Evolutionary conservation across 92 coral and sea anemone species (phyloP).

Genomic region (Ricordea florida): DNA sequence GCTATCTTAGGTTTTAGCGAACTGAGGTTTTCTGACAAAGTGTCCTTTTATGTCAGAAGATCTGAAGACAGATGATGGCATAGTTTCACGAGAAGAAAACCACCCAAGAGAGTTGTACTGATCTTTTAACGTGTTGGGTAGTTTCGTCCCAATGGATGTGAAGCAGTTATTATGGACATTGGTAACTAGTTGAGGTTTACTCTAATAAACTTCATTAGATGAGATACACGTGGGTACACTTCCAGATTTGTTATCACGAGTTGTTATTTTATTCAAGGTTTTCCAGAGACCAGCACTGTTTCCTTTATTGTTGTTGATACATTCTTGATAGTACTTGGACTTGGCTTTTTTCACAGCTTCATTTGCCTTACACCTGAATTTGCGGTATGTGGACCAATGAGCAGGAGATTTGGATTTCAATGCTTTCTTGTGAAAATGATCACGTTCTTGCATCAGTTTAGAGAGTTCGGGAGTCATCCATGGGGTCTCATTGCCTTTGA

Average conservation of each 20-base stretch:
- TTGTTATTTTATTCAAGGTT: slow-evolving; percentile 53
- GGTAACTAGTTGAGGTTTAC: slow-evolving; percentile 43
- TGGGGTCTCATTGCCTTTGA: slow-evolving; percentile 33
- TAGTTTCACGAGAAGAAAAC: slow-evolving; percentile 4
- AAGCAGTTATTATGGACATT: slow-evolving; percentile 36
- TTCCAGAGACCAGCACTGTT: slow-evolving; percentile 42
- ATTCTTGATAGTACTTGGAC: slow-evolving; percentile 42
- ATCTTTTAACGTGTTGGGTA: slow-evolving; percentile 13
- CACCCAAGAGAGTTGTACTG: slow-evolving; percentile 11
- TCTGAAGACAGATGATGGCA: neutral
- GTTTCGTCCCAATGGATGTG: slow-evolving; percentile 49
- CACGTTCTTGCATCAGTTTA: slow-evolving; percentile 54
- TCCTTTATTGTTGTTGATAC: slow-evolving; percentile 34
- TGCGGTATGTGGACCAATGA: slow-evolving; percentile 45
- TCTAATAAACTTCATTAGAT: neutral
- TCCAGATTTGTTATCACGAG: slow-evolving; percentile 24
- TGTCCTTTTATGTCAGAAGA: slow-evolving; percentile 13
- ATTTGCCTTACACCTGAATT: slow-evolving; percentile 32
- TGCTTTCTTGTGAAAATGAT: slow-evolving; percentile 46
- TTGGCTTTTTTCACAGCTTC: slow-evolving; percentile 38
- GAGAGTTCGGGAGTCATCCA: slow-evolving; percentile 53
- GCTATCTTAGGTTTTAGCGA: slow-evolving; percentile 20
- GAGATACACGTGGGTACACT: slow-evolving; percentile 29
- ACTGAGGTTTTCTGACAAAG: slow-evolving; percentile 23
- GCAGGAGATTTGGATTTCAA: slow-evolving; percentile 27